Base-by-base conservation (phyloP, 2,113 vertebrate species). In the Eulacestoma nigropectus region DNA sequence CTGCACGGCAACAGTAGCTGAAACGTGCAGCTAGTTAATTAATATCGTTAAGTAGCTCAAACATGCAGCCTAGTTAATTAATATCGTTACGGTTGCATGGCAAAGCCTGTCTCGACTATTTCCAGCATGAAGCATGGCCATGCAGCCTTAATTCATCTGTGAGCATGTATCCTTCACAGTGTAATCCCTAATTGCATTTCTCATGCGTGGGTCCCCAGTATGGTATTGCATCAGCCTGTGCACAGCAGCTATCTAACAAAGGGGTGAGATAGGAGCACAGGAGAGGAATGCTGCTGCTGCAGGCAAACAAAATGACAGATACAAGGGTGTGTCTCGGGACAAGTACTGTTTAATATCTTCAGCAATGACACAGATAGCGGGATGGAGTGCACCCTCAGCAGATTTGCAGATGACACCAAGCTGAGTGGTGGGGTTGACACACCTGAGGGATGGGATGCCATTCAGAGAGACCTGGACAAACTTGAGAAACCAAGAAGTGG, bases 261-360 rank as follows among this genome's bases (percentile, higher is more conserved):
- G 49, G 23, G 20, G 23, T 56, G 41, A 46, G 35, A 10, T 0
- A 29, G 55, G 20, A 44, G 11, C 7, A 6, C 21, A 37, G 49
- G n/a, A 47, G 44, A 32, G 26, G 62, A 72, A 15, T 0, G 0
- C 29, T 56, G 62, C 39, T 63, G 5, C 23, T 64, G 63, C 22
- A 53, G 68, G 25, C 35, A 72, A 39, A 23, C 6, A 2, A 25
- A 50, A 15, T 4, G 32, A 2, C 18, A 22, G 21, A 8, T 19
- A 3, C 3, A 30, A 32, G 60, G 10, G 8, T 18, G 25, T 0
- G 1, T 21, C 17, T 1, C 6, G 1, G 29, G 32, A 32, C 23
- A 8, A 39, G 27, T 0, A 7, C 30, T 39, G 64, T 35, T 81
- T 29, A 5, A 3, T 30, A 5, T 30, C 27, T 39, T 64, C 39